Base-by-base conservation (phyloP, 2,888 invertebrate species). In the Protodeltote pygarga region DNA sequence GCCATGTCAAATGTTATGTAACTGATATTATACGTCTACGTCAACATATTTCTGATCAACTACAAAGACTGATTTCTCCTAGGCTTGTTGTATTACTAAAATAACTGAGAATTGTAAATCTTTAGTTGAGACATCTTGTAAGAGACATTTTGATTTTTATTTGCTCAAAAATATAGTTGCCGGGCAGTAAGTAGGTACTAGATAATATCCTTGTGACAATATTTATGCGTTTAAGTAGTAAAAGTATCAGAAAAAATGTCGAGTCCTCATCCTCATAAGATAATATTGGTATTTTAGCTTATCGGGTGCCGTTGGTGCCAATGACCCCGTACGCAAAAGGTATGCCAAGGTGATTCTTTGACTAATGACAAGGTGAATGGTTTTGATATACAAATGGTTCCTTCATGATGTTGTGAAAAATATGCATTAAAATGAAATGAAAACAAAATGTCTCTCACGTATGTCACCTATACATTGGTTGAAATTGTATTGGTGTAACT, bases 1-100 rank as follows among this genome's bases (percentile, higher is more conserved):
- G 82, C 81, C 76, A 71, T 87, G 87, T 88, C 86, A 82, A 81
- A 79, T 73, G 73, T 88, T 87, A 76, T 77, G 76, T 74, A 79
- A 79, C 65, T 58, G 63, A 71, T 73, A 73, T 71, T 69, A 74
- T 62, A 55, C 49, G 47, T 59, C 61, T 68, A 65, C 66, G 63
- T 77, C 73, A 73, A 75, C 67, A 69, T 66, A 63, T 71, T 65
- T 70, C 45, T 51, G 52, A 61, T 64, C 35, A 57, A 54, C 31
- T 52, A 37, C 23, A 42, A 44, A 29, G 41, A 46, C 17, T 24
- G 45, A 49, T 48, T 41, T 50, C 35, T 40, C 32, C 21, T 40
- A 35, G 39, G 28, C 33, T 41, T 28, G 27, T 51, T 32, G 25
- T 48, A 31, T 38, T 39, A 45, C 40, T 46, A 65, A 41, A 45